Base-by-base conservation (phyloP, 2,888 invertebrate species). In the Listrodromus nycthemerus region DNA sequence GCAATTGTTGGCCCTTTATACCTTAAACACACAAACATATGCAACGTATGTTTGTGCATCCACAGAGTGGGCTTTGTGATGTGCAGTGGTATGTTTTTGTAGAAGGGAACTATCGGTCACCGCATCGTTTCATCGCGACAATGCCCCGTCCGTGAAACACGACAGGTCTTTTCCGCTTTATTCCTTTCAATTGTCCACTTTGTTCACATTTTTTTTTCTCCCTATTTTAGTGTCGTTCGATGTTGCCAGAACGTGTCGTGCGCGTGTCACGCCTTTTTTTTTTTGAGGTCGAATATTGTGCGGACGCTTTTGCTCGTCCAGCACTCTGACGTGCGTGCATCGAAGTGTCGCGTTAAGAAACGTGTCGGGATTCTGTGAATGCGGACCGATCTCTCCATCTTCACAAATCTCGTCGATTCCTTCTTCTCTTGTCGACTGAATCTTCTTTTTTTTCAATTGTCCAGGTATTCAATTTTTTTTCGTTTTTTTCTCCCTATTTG, bases 121-220 rank as follows among this genome's bases (percentile, higher is more conserved):
- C 41, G 69, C 63, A 65, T 75, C 74, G 52, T 55, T 69, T 80
- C 52, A 50, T 52, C 19, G 70, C 70, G 52, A 80, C 63, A 80
- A 75, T 75, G 55, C 50, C 41, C 63, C 41, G 70, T 71, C 52
- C 63, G 65, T 71, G 70, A 79, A 52, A 58, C 67, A 50, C 80
- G 80, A 80, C 73, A 73, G 80, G 73, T 58, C 66, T 73, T 73
- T 73, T 73, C 58, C 45, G 55, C 73, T 80, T 80, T 73, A 73
- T 73, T 73, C 30, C 30, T 58, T 58, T 67, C 58, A 66, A 67
- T 67, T 79, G 30, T 65, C 13, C 13, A 13, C 41, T 37, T 8
- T 37, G 1, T 19, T 78, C n/a, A 65, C 33, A 2, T 61, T 69
- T 77, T 63, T 19, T 30, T 30, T 27, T 61, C 45, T 37, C 30